Base-by-base conservation (phyloP, 2,797 vertebrate genomes). In the Margarornis squamiger region DNA sequence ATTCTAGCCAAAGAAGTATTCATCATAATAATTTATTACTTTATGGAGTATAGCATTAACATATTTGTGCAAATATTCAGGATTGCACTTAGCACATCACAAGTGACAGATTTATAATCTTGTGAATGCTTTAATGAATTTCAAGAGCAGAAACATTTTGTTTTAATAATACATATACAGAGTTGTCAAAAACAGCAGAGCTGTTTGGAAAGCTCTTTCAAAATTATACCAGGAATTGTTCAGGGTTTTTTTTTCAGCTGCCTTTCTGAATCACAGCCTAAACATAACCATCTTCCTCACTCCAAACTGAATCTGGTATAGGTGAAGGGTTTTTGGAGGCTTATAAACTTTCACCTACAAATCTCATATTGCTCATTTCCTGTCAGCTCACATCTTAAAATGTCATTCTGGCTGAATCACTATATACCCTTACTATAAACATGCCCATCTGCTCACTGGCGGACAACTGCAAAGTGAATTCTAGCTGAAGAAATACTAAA, bases 321-420 rank as follows among this genome's bases (percentile, higher is more conserved):
- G 76, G 80, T 92, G 81, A 96, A 96, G 29, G 38, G 57, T 67
- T 75, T 71, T 75, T 78, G 39, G 15, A 81, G 30, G 45, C 38
- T 88, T 74, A 52, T 63, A 63, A 95, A 96, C 95, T 88, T 96
- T 95, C 83, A 85, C 86, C 90, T 91, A 58, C 58, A 92, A 78
- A 58, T 89, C 90, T 82, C 70, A 43, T 52, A 85, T 70, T 78
- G 55, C 82, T 93, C 78, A 91, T 62, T 96, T 96, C 89, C 91
- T 52, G 10, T 86, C 80, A 77, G n/a, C 49, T 75, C 9, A 5
- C 45, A 79, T 88, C 45, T 80, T 93, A 87, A 88, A 94, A 92
- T 89, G 77, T 86, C 89, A 83, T 88, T 86, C 77, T 61, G 58
- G 19, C 32, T 96, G 79, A 94, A 95, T 93, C 88, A 93, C 74